Conservation (phyloP, 2,888 invertebrate species). For the Drosophila tanythrix region DNA sequence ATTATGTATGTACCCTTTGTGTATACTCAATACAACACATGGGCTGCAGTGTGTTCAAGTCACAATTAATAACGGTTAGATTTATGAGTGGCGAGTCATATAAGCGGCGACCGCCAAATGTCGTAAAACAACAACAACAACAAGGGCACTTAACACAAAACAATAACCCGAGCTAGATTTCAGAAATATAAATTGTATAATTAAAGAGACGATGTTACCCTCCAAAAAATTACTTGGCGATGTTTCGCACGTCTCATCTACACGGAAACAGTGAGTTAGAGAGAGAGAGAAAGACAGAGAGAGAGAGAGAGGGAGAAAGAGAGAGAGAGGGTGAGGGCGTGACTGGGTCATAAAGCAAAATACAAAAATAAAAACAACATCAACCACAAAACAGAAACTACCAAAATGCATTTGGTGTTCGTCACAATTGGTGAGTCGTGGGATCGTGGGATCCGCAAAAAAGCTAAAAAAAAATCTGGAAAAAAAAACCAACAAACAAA, state of each 20-base stretch:
- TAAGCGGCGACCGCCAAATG: slow-evolving; percentile 53
- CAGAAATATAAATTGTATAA: slow-evolving; percentile 66
- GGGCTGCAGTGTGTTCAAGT: slow-evolving; percentile 15
- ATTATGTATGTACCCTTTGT: not conserved
- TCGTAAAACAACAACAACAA: slow-evolving; percentile 54
- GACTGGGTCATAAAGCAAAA: slow-evolving; percentile 55
- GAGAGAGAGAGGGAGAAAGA: not conserved
- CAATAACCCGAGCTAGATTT: slow-evolving; percentile 43
- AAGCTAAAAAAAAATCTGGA: slow-evolving; percentile 10
- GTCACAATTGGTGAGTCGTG: slow-evolving; percentile 50
- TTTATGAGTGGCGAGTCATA: slow-evolving; percentile 57
- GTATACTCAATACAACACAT: not conserved
- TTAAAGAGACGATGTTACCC: slow-evolving; percentile 47
- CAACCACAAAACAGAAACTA: slow-evolving; percentile 29
- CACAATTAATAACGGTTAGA: slow-evolving; percentile 72
- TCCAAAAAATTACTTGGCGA: slow-evolving; percentile 12
- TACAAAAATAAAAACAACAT: slow-evolving; percentile 26
- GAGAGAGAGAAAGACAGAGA: not conserved
- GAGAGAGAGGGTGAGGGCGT: slow-evolving; percentile 43
- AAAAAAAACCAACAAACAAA: not conserved
- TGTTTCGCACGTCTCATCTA: slow-evolving; percentile 19
- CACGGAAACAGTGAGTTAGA: slow-evolving; percentile 5
- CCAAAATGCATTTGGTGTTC: slow-evolving; percentile 47
- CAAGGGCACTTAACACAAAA: slow-evolving; percentile 44
- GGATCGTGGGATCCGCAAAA: slow-evolving; percentile 67